Evolutionary conservation across 2,888 invertebrate species (phyloP).

Genomic region (Mycalesis mineus): DNA sequence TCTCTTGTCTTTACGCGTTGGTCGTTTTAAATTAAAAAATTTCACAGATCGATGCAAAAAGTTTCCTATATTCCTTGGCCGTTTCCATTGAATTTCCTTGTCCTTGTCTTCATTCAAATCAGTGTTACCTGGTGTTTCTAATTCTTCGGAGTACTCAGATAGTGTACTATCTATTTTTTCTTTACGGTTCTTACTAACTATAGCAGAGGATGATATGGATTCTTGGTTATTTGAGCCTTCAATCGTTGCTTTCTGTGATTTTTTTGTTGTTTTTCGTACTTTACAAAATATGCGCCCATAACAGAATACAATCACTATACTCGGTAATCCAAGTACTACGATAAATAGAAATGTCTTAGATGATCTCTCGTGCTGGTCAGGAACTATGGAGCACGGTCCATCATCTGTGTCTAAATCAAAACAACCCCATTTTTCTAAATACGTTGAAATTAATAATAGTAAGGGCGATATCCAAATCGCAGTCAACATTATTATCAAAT

Average conservation of each 20-base stretch:
- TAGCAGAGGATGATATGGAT: too few species aligned
- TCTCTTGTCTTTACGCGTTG: constrained; percentile 86
- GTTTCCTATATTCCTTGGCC: constrained; percentile 44
- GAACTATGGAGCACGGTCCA: constrained; percentile 89
- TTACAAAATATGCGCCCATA: constrained; percentile 91
- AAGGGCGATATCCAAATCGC: constrained; percentile 88
- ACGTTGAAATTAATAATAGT: constrained; percentile 86
- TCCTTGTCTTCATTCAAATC: not conserved
- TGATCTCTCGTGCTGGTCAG: constrained; percentile 83
- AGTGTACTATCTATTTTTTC: not conserved
- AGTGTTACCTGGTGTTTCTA: not conserved
- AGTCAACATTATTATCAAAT: constrained; percentile 86
- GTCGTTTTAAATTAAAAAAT: constrained; percentile 78
- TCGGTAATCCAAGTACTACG: constrained; percentile 92
- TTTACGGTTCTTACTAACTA: not conserved
- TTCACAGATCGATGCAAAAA: constrained; percentile 70
- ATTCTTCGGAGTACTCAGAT: not conserved
- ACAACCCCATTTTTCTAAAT: constrained; percentile 87
- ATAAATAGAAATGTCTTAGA: constrained; percentile 91
- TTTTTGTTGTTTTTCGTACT: constrained; percentile 84
- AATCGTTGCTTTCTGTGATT: constrained; percentile 70
- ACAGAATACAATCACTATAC: constrained; percentile 89
- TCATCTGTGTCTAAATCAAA: constrained; percentile 87
- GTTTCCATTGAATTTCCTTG: not conserved
- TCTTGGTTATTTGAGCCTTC: not conserved